Evolutionary conservation across 2,113 vertebrate species (phyloP).

Genomic region (Gulo gulo): DNA sequence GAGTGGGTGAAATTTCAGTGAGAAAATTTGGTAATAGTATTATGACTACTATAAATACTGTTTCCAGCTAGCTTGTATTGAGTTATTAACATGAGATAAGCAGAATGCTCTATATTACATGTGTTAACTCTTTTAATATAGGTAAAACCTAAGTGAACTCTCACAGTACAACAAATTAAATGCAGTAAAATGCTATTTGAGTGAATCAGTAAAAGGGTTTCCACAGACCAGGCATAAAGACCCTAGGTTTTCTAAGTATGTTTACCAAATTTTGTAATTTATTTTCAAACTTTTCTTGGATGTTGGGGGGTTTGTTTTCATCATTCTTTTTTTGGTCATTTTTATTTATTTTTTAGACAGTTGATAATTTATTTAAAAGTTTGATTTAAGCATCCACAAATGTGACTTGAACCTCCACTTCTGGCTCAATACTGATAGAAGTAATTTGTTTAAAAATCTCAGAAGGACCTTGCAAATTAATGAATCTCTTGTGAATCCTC

Average conservation of each 20-base stretch:
- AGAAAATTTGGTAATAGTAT: background rate
- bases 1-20: background rate
- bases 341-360: background rate
- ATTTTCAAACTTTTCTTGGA: background rate
- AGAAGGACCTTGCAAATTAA: background rate
- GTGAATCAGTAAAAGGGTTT: background rate
- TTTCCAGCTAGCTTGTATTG: background rate
- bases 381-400: constrained; percentile 90
- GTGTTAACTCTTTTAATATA: background rate
- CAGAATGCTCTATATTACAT: background rate
- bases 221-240: background rate
- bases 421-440: constrained; percentile 96
- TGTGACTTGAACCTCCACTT: constrained; percentile 95
- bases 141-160: background rate
- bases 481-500: background rate
- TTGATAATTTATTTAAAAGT: background rate
- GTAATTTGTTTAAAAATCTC: constrained; percentile 89
- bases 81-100: background rate
- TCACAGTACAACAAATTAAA: background rate
- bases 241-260: background rate
- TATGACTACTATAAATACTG: background rate
- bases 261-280: background rate
- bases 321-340: background rate
- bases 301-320: background rate
- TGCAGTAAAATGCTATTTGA: background rate